Evolutionary conservation across 2,797 vertebrate genomes (phyloP).

Genomic region (Heterohyrax brucei): DNA sequence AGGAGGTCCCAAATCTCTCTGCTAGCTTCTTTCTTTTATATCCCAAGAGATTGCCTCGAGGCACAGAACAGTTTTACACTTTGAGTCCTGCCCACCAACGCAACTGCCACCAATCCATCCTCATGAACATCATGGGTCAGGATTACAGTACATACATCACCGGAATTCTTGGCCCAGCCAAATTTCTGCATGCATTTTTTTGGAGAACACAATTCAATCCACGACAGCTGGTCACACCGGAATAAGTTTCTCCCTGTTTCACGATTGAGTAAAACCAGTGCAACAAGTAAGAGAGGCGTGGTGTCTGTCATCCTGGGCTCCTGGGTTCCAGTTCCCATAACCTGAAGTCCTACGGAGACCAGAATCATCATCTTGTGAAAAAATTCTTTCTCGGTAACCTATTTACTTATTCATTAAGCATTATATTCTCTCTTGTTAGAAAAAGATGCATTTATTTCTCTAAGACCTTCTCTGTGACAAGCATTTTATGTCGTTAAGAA

Average conservation of each 20-base stretch:
- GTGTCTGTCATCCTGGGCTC: background rate
- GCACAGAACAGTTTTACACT: too few relatives aligned
- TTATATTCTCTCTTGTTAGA: background rate
- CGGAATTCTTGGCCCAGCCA: too few relatives aligned
- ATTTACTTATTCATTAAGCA: background rate
- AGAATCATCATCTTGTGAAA: constrained; percentile 1
- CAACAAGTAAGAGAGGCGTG: too few relatives aligned
- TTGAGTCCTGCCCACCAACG: too few relatives aligned
- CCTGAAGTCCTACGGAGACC: background rate
- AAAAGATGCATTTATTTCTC: constrained; percentile 26
- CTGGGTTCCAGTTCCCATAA: background rate
- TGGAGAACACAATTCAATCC: too few relatives aligned
- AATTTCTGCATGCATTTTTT: too few relatives aligned
- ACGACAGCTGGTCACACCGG: background rate
- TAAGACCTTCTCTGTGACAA: constrained; percentile 1
- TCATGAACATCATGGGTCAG: too few relatives aligned
- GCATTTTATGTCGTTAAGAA: background rate
- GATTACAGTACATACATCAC: too few relatives aligned
- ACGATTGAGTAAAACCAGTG: background rate
- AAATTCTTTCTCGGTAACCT: constrained; percentile 20
- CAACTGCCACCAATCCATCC: too few relatives aligned
- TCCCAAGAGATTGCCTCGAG: too few relatives aligned
- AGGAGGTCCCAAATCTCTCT: too few relatives aligned
- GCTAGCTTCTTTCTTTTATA: too few relatives aligned
- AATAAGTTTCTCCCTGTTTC: background rate